Conservation (phyloP, 2,113 vertebrate species). For the Lophura nycthemera region DNA sequence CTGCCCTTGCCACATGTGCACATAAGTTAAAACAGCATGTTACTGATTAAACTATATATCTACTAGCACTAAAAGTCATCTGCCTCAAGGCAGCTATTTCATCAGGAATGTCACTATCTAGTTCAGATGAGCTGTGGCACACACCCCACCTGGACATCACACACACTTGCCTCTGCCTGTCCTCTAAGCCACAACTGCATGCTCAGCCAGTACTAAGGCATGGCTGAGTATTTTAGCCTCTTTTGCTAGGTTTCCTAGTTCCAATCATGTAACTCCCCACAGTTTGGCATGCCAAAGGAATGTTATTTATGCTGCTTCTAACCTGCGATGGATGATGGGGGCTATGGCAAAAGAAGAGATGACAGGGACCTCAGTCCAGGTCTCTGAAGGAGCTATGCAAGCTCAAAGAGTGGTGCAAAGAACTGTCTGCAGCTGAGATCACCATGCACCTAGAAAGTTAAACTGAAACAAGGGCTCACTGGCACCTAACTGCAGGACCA, state of each 20-base stretch:
- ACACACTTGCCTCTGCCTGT: neutral
- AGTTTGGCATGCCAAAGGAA: neutral
- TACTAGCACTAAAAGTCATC: slow-evolving; percentile 8
- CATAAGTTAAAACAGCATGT: slow-evolving; percentile 17
- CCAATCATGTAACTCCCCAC: neutral
- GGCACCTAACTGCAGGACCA: neutral
- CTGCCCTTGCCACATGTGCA: neutral
- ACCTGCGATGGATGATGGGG: neutral
- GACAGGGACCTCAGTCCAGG: neutral
- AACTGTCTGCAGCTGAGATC: neutral
- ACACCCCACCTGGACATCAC: neutral
- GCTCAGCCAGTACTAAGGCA: neutral
- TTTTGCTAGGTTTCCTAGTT: neutral
- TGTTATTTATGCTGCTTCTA: neutral
- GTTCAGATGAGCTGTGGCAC: neutral
- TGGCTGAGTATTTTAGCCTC: neutral
- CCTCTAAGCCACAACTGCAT: neutral
- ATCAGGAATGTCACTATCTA: neutral
- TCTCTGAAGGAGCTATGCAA: neutral
- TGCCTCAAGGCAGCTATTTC: neutral
- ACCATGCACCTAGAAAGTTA: neutral
- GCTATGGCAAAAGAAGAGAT: neutral
- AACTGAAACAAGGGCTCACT: neutral
- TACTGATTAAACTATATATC: slow-evolving; percentile 47
- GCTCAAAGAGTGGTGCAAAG: neutral